Evolutionary conservation across 2,888 invertebrate genomes (phyloP), one percentile per base, ranked within the genome.

Genomic region (Cataglyphis cursor): DNA sequence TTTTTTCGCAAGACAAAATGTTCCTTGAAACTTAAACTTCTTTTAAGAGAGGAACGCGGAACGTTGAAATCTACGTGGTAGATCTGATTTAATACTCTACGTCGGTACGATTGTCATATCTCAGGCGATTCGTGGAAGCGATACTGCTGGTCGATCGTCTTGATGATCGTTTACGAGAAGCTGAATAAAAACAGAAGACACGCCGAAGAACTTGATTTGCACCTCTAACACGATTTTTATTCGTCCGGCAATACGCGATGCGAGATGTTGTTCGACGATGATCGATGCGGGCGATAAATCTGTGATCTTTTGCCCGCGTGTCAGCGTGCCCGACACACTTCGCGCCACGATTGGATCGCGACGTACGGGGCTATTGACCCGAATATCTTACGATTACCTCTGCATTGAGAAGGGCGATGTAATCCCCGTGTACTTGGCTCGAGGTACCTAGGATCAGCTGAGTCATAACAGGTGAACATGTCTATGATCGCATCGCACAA

Each of bases 401-500:
- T 70, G 72, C 80, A 59, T 82, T 83, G 84, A 80, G 66, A 86
- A 81, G 31, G 65, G 24, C 59, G 62, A 48, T 78, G 68, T 72
- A 72, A 76, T 62, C 44, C 54, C 59, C 48, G 38, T 74, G 85
- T 70, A 83, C 73, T 82, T 61, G 70, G 48, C 72, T 70, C 66
- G 35, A 82, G 66, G 70, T 81, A 62, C 62, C 62, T 57, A 44
- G 70, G 61, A 87, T 87, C 85, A 81, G 89, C 88, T 87, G 89
- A 88, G 87, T 89, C 88, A 84, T 84, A 89, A 88, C 87, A 89
- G 85, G 87, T 89, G 85, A 85, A 81, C 82, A 85, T 75, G 72
- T 85, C 85, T 87, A 80, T 75, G 83, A 88, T 85, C 83, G 68
- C 21, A 48, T 80, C 62, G 59, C 70, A 82, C 68, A 78, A 78